Evolutionary conservation across 2,797 vertebrate genomes (phyloP).

Genomic region (Aulostomus chinensis): DNA sequence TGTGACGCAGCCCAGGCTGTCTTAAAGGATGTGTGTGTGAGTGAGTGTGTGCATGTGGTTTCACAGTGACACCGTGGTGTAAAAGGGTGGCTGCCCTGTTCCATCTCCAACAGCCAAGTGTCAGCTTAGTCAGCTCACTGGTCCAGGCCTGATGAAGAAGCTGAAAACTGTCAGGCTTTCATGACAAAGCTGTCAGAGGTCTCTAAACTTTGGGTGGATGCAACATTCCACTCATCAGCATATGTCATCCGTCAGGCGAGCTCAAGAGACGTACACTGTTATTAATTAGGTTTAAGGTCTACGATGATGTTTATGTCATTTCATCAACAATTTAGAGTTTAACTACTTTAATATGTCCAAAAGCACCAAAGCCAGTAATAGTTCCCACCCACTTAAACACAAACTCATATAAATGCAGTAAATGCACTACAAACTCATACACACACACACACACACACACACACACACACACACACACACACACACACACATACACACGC

Average conservation of each 20-base stretch:
- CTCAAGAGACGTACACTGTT: too few relatives aligned
- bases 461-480: conserved; percentile 60
- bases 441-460: conserved; percentile 27
- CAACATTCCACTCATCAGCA: too few relatives aligned
- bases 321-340: too few relatives aligned
- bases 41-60: conserved; percentile 24
- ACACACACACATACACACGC: conserved; percentile 28
- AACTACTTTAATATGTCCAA: too few relatives aligned
- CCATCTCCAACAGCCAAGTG: conserved; percentile 62
- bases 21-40: conserved; percentile 16
- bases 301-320: too few relatives aligned
- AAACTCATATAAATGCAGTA: conserved; percentile 51
- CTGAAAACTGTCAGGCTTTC: conserved; percentile 15
- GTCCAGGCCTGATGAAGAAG: conserved; percentile 6
- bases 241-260: too few relatives aligned
- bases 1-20: conserved; percentile 25
- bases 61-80: conserved; percentile 58
- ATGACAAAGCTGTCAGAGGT: neutral
- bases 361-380: too few relatives aligned
- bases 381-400: conserved; percentile 32
- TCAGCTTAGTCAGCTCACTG: conserved; percentile 54
- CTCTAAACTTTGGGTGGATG: too few relatives aligned
- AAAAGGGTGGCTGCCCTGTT: conserved; percentile 65
- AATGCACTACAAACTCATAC: conserved; percentile 32
- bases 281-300: too few relatives aligned